Evolutionary conservation across 2,113 vertebrate genomes (phyloP).

Genomic region (Solea solea): DNA sequence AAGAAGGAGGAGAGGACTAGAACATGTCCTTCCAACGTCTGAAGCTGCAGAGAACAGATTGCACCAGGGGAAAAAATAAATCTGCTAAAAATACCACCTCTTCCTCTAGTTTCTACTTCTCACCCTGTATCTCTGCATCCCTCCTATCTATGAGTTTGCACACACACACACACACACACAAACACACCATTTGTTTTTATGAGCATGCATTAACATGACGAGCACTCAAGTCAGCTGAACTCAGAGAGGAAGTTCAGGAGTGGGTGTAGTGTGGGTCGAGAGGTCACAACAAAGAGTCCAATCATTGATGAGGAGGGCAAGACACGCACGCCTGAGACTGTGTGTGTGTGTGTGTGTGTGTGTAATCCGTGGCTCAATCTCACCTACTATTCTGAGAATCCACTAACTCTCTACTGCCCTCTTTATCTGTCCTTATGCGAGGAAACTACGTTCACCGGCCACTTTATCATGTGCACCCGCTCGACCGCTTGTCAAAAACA

Average conservation of each 20-base stretch:
- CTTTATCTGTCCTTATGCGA: conserved; percentile 21
- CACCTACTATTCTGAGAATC: conserved; percentile 71
- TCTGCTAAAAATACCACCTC: conserved; percentile 76
- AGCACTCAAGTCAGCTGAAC: conserved; percentile 60
- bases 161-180: conserved; percentile 32
- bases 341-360: conserved; percentile 34
- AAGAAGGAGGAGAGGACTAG: conserved; percentile 11
- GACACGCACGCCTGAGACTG: conserved; percentile 47
- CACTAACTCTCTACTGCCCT: conserved; percentile 51
- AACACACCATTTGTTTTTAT: conserved; percentile 52
- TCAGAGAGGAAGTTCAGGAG: conserved; percentile 69
- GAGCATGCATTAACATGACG: conserved; percentile 64
- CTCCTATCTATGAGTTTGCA: conserved; percentile 32
- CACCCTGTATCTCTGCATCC: conserved; percentile 57
- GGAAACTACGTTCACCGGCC: neutral
- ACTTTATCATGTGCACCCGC: too few species aligned
- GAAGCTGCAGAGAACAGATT: conserved; percentile 70
- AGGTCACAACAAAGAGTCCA: conserved; percentile 65
- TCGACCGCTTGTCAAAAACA: too few species aligned
- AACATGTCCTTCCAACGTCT: conserved; percentile 40
- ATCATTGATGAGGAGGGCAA: conserved; percentile 53
- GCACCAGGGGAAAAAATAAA: conserved; percentile 56
- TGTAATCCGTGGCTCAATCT: conserved; percentile 67
- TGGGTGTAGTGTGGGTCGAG: conserved; percentile 62
- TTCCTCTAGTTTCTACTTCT: conserved; percentile 63